phyloP scores from a whole-genome alignment of 2,113 vertebrate genomes.

The Epinephelus fuscoguttatus region DNA sequence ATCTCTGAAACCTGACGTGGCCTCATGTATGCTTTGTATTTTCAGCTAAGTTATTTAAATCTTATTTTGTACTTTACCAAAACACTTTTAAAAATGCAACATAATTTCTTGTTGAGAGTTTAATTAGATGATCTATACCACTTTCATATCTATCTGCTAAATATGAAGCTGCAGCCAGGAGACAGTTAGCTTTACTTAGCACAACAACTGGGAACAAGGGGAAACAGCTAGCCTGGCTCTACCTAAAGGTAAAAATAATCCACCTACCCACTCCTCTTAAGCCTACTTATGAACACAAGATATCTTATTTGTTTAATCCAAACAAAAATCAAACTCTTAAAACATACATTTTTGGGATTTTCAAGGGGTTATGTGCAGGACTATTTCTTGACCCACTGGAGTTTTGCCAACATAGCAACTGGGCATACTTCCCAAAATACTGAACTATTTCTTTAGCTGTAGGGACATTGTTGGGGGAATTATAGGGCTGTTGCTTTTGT shows the following conservation, averaged over 20 bases:
- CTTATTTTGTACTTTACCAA: background rate
- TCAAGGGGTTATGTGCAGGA: background rate
- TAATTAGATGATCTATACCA: too few species aligned
- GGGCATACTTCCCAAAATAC: background rate
- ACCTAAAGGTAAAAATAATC: background rate
- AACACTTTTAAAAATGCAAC: too few species aligned
- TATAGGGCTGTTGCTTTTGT: background rate
- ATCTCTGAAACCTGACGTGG: background rate
- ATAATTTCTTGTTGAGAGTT: too few species aligned
- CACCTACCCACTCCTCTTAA: background rate
- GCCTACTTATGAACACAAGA: background rate
- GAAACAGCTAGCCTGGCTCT: background rate
- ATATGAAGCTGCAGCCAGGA: too few species aligned
- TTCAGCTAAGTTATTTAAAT: too few species aligned
- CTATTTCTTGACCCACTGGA: background rate
- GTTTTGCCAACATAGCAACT: background rate
- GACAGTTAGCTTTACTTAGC: too few species aligned
- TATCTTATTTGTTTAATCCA: too few species aligned
- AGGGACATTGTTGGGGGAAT: background rate
- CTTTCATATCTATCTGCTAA: too few species aligned
- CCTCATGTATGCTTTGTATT: background rate
- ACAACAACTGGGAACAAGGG: too few species aligned
- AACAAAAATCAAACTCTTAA: background rate
- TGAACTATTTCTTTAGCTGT: background rate
- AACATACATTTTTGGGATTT: background rate